phyloP scores from a whole-genome alignment of 2,888 invertebrate species.

The Lagria hirta region DNA sequence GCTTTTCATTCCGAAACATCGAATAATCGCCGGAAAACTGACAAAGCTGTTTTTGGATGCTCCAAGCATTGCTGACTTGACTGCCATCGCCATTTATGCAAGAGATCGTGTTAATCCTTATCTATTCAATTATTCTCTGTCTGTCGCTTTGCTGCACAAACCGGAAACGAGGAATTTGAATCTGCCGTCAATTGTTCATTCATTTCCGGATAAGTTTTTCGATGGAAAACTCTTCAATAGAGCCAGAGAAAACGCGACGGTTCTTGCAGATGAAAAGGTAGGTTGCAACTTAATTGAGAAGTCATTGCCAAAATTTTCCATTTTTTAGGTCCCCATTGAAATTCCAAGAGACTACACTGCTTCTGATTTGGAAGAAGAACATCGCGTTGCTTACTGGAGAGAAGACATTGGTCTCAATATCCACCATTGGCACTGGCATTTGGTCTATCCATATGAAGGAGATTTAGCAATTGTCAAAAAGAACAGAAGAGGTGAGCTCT shows the following conservation, averaged over 20 bases:
- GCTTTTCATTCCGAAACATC: slow-evolving; percentile 71
- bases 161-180: slow-evolving; percentile 69
- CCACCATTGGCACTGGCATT: slow-evolving; percentile 89
- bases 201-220: slow-evolving; percentile 81
- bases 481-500: slow-evolving; percentile 74
- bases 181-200: slow-evolving; percentile 73
- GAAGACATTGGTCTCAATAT: slow-evolving; percentile 82
- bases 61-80: slow-evolving; percentile 69
- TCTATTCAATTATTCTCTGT: slow-evolving; percentile 76
- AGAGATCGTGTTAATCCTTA: slow-evolving; percentile 77
- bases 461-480: slow-evolving; percentile 64
- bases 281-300: too few relatives aligned
- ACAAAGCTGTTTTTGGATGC: slow-evolving; percentile 68
- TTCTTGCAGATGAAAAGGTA: slow-evolving; percentile 67
- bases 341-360: slow-evolving; percentile 78
- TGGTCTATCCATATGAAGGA: slow-evolving; percentile 77
- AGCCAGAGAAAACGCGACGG: slow-evolving; percentile 68
- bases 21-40: slow-evolving; percentile 69
- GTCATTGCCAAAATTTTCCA: background rate
- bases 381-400: slow-evolving; percentile 78
- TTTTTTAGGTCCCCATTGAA: slow-evolving; percentile 62
- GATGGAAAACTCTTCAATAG: slow-evolving; percentile 71
- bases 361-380: slow-evolving; percentile 71
- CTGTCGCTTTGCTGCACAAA: slow-evolving; percentile 75
- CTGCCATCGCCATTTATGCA: slow-evolving; percentile 68